Conservation (phyloP, 2,113 vertebrate genomes). For the Paracanthobrama guichenoti region DNA sequence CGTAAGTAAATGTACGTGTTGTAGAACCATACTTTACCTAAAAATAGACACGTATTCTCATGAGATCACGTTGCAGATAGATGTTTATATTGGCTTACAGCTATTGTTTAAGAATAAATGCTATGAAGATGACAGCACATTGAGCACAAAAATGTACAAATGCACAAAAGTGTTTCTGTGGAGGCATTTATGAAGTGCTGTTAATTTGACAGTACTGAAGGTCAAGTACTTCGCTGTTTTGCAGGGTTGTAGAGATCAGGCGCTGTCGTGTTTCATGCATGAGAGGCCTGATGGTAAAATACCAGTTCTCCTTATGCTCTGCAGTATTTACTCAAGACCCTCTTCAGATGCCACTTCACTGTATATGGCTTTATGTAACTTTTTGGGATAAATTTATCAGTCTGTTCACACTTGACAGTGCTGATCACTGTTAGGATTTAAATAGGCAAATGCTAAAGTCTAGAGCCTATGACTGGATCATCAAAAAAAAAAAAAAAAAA, state of each 20-base stretch:
- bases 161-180: not conserved
- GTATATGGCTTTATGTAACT: conserved; percentile 12
- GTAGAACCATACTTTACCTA: too few relatives aligned
- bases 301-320: not conserved
- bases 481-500: too few relatives aligned
- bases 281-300: not conserved
- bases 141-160: too few relatives aligned
- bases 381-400: not conserved
- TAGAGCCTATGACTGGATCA: too few relatives aligned
- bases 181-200: conserved; percentile 37
- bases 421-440: too few relatives aligned
- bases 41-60: too few relatives aligned
- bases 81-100: too few relatives aligned
- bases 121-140: not conserved
- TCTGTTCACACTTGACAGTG: not conserved
- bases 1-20: too few relatives aligned
- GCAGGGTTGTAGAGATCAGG: not conserved
- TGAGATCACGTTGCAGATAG: too few relatives aligned
- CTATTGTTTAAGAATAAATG: not conserved
- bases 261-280: not conserved
- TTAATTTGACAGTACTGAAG: conserved; percentile 28
- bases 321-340: not conserved
- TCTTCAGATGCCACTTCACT: not conserved
- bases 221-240: not conserved
- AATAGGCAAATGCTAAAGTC: too few relatives aligned